Conservation (phyloP, 2,113 vertebrate genomes). For the Hemichromis elongatus region DNA sequence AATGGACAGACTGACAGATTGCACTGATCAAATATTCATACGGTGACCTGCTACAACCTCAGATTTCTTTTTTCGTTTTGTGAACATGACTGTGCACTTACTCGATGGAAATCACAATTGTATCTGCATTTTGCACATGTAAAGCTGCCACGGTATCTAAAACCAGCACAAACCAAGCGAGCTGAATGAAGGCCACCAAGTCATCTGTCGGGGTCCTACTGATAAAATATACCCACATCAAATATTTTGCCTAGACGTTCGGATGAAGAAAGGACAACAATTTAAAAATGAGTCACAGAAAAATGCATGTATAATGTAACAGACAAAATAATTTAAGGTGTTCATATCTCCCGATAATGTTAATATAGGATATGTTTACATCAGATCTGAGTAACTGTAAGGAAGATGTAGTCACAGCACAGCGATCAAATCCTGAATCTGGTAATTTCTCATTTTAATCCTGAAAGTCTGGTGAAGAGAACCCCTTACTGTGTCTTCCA, state of each 20-base stretch:
- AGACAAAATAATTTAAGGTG: not conserved
- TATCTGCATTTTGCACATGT: not conserved
- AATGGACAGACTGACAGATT: constrained; percentile 22
- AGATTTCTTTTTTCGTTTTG: not conserved
- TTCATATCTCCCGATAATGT: not conserved
- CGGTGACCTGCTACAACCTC: not conserved
- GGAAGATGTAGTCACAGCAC: not conserved
- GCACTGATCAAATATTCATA: constrained; percentile 40
- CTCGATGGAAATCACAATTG: not conserved
- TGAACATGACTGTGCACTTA: not conserved
- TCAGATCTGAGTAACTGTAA: not conserved
- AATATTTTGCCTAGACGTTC: not conserved
- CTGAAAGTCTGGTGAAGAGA: not conserved
- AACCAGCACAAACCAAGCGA: not conserved
- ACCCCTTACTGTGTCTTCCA: not conserved
- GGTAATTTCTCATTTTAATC: constrained; percentile 10
- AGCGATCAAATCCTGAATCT: constrained; percentile 5
- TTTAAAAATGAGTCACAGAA: not conserved
- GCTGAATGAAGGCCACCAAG: not conserved
- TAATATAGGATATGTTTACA: not conserved
- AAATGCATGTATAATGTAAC: not conserved
- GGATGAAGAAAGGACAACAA: not conserved
- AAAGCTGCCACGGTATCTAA: not conserved
- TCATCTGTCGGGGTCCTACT: not conserved
- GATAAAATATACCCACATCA: not conserved